Evolutionary conservation across 92 coral and sea anemone genomes (phyloP).

Genomic region (Porites cylindrica): DNA sequence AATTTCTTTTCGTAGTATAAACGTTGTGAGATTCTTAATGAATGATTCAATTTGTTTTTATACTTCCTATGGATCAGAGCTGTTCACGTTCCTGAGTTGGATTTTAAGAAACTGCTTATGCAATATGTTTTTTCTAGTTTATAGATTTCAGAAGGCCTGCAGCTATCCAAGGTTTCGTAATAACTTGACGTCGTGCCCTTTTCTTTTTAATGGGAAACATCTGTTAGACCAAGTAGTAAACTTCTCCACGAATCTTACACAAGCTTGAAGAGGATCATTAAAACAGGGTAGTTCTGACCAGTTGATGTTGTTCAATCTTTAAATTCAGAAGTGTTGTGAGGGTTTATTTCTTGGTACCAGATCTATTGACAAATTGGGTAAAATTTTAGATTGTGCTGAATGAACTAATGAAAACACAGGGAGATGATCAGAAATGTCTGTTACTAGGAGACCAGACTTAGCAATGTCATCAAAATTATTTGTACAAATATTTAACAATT

Average conservation of each 20-base stretch:
- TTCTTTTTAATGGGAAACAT: neutral
- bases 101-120: slow-evolving; percentile 33
- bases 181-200: neutral
- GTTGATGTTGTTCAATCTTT: too few relatives aligned
- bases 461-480: too few relatives aligned
- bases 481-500: too few relatives aligned
- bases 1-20: slow-evolving; percentile 35
- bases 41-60: slow-evolving; percentile 45
- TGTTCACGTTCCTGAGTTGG: slow-evolving; percentile 9
- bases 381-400: too few relatives aligned
- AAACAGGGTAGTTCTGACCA: too few relatives aligned
- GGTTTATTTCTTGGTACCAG: too few relatives aligned
- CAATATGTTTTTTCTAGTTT: slow-evolving; percentile 43
- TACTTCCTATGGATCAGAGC: slow-evolving; percentile 19
- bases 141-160: slow-evolving; percentile 48
- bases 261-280: neutral
- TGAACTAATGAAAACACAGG: too few relatives aligned
- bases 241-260: neutral
- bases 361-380: too few relatives aligned
- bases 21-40: slow-evolving; percentile 49
- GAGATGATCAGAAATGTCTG: too few relatives aligned
- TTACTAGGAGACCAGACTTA: too few relatives aligned
- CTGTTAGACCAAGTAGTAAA: neutral
- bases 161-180: slow-evolving; percentile 45
- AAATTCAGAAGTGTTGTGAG: too few relatives aligned